Evolutionary conservation across 1,140 invertebrate species (phyloP).

Genomic region (Lasaia peninsularis): DNA sequence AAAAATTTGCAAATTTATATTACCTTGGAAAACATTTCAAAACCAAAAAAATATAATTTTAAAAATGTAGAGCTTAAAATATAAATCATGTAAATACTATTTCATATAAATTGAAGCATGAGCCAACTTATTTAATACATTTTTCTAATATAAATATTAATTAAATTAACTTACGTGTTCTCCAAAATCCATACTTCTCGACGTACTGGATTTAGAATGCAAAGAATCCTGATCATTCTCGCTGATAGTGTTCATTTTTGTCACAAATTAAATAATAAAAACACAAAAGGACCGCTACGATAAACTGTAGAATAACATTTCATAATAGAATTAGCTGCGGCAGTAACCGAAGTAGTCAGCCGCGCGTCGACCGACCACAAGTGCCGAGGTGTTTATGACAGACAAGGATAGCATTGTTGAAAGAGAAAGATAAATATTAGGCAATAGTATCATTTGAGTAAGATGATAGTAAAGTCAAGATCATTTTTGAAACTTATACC

Average conservation of each 20-base stretch:
- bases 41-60: too few relatives aligned
- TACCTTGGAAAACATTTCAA: too few relatives aligned
- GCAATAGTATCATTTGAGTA: background rate
- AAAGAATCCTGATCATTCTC: background rate
- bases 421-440: conserved; percentile 5
- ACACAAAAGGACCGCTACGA: background rate
- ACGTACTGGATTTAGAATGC: background rate
- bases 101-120: too few relatives aligned
- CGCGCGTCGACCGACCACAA: background rate
- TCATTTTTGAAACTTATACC: background rate
- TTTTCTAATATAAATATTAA: background rate
- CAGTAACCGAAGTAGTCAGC: background rate
- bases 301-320: background rate
- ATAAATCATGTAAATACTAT: too few relatives aligned
- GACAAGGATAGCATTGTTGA: background rate
- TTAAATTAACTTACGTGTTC: conserved; percentile 1
- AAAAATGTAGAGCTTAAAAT: too few relatives aligned
- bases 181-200: background rate
- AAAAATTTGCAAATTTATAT: too few relatives aligned
- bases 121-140: too few relatives aligned
- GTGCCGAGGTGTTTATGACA: background rate
- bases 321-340: background rate
- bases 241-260: background rate
- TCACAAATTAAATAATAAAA: background rate
- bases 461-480: conserved; percentile 2